Percentiles rank a stretch among this genome's conserved stretches.
These are phyloP conservation scores for Anguilla megastoma DNA, from an alignment of 2,797 vertebrate genomes.

Conservation along the genomic window DNA sequence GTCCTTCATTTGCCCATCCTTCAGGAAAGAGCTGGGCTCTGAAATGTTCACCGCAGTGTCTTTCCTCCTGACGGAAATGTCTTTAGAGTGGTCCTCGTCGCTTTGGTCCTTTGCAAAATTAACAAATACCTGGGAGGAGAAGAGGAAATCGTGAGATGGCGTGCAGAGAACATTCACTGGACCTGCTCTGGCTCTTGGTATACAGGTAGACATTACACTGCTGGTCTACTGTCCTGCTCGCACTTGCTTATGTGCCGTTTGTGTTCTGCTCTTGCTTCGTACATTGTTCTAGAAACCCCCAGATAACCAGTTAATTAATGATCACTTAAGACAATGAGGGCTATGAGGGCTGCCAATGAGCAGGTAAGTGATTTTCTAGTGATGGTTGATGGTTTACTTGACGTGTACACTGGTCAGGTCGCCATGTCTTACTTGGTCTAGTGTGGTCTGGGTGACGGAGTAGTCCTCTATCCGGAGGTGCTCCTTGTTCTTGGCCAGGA, in stretches of 20 bases:
- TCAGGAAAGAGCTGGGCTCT: constrained; percentile 83
- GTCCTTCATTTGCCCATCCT: constrained; percentile 87
- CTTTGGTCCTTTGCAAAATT: constrained; percentile 99
- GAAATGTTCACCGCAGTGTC: constrained; percentile 88
- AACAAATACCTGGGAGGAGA: constrained; percentile 88
- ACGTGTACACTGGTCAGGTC: neutral
- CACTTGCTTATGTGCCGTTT: constrained; percentile 46
- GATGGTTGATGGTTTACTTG: neutral
- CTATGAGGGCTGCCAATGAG: neutral
- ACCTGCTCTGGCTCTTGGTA: neutral
- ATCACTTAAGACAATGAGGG: neutral
- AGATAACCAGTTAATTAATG: neutral
- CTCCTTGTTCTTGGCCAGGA: constrained; percentile 89
- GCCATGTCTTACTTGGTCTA: constrained; percentile 87
- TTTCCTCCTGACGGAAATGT: constrained; percentile 88
- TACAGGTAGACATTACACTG: constrained; percentile 17
- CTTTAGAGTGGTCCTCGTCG: constrained; percentile 95
- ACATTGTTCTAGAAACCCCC: neutral
- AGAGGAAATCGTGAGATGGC: neutral
- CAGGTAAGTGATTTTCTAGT: neutral
- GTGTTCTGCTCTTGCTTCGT: constrained; percentile 9
- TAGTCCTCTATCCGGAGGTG: constrained; percentile 92
- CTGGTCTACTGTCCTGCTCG: constrained; percentile 59
- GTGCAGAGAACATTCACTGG: neutral
- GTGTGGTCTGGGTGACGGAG: constrained; percentile 95